Base-by-base conservation (phyloP, 2,113 vertebrate species). In the Lophius piscatorius region DNA sequence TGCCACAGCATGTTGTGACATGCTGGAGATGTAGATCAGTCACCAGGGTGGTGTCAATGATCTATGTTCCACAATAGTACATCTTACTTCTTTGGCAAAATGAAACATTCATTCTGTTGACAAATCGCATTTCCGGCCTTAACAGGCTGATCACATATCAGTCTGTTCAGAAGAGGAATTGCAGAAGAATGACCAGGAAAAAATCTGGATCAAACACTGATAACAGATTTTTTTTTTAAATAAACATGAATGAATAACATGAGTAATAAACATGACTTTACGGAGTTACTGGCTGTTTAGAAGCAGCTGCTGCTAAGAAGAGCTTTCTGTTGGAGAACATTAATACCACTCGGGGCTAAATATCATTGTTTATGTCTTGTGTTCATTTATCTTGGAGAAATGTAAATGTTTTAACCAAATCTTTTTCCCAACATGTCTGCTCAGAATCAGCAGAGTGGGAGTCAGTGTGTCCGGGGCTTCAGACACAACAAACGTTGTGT, bases 351-450 rank as follows among this genome's bases (percentile, higher is more conserved):
- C 52, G 20, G 23, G 26, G 9, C n/a, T 14, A 80, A 13, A 38
- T 39, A 1, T 40, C 33, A 39, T 8, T 71, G 60, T 72, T 76
- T 71, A 40, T 14, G 16, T 10, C 8, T 50, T 3, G n/a, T 29
- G 64, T 18, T n/a, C 4, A 14, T 64, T 68, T 60, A 66, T 77
- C 69, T 36, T 29, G 12, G 24, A 60, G 42, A 70, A 70, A 60
- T 69, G 40, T 70, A 72, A 71, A 81, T 73, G 24, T 82, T 76
- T 73, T 17, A 20, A 42, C 23, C 11, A 39, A 38, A 47, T 42
- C 16, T 17, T 56, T 41, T 28, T 42, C 47, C 59, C 20, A 22
- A 38, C 33, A 42, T 9, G 29, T 56, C 58, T 55, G 67, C 35
- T 55, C 29, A 45, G 14, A 57, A 44, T 69, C 48, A 69, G 0